Evolutionary conservation across 2,113 vertebrate species (phyloP), one percentile per base, ranked within the genome.

Genomic region (Poecilia latipinna): DNA sequence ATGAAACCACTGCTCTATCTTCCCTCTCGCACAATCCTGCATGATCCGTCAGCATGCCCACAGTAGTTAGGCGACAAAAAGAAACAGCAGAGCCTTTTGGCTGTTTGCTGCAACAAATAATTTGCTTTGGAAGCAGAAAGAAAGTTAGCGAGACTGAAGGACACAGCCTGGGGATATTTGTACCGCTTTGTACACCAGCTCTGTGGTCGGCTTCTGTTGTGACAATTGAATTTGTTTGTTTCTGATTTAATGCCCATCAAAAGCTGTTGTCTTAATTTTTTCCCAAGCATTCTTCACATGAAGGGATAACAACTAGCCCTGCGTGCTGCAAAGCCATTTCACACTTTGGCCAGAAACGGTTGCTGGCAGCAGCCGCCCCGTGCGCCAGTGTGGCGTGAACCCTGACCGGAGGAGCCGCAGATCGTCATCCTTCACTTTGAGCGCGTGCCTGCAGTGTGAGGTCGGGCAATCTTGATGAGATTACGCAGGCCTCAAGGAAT

Each of bases 21-120:
- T 85, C 74, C 86, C 78, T 73, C 67, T 31, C 70, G 83, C 86
- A 75, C 81, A 84, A 88, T 86, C 78, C 86, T 76, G 70, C 83
- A 77, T 70, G 79, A 90, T 91, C 80, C 83, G 76, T 90, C 86
- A 82, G 75, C 33, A 60, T 66, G 62, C 76, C 78, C 78, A 91
- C 79, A 80, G 68, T 71, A 76, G 75, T 72, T 68, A 79, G 92
- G 74, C 73, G 88, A 86, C 83, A 83, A 74, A 89, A 75, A 83
- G 70, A 88, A 78, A 67, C 72, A 42, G 70, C 80, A 65, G 54
- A 88, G 85, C 79, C 83, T 90, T 80, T 85, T 68, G 86, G 91
- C 83, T 86, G 78, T 93, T 92, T 90, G 81, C 90, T 82, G 70
- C 82, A 82, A 82, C 82, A 92, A 91, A 91, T 89, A 68, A 92